Percentiles rank a stretch among this genome's conserved stretches.
phyloP scores from a whole-genome alignment of 2,797 vertebrate genomes.

The Pagetopsis macropterus region DNA sequence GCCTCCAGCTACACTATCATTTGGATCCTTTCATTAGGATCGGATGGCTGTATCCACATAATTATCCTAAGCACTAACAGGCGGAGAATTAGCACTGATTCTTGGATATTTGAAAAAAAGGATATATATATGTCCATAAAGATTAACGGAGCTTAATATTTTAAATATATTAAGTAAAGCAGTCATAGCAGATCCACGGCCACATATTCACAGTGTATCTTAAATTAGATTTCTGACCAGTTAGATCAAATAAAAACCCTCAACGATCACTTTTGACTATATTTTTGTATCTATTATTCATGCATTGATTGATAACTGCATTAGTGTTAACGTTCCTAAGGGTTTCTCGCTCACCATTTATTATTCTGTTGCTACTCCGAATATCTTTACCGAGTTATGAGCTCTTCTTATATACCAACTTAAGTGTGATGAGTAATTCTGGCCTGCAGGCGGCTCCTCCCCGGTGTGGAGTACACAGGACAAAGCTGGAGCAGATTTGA shows the following conservation, averaged over 20 bases:
- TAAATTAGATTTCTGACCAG: constrained; percentile 44
- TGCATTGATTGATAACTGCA: constrained; percentile 2
- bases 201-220: constrained; percentile 7
- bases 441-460: neutral
- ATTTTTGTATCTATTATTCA: constrained; percentile 26
- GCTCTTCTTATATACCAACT: constrained; percentile 11
- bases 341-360: neutral
- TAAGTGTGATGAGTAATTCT: constrained; percentile 23
- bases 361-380: neutral
- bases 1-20: constrained; percentile 73
- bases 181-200: constrained; percentile 8
- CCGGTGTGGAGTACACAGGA: constrained; percentile 19
- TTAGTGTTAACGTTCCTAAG: neutral
- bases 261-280: constrained; percentile 26
- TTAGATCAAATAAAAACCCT: constrained; percentile 39
- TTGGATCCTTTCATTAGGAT: constrained; percentile 75
- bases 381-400: neutral
- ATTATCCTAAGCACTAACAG: constrained; percentile 53
- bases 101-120: constrained; percentile 8
- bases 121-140: constrained; percentile 2
- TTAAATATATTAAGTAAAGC: constrained; percentile 37
- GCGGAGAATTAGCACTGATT: constrained; percentile 21
- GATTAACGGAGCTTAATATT: constrained; percentile 34
- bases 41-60: constrained; percentile 59
- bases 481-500: constrained; percentile 18